Evolutionary conservation across 1,140 invertebrate genomes (phyloP), one percentile per base, ranked within the genome.

Genomic region (Ericerus pela): DNA sequence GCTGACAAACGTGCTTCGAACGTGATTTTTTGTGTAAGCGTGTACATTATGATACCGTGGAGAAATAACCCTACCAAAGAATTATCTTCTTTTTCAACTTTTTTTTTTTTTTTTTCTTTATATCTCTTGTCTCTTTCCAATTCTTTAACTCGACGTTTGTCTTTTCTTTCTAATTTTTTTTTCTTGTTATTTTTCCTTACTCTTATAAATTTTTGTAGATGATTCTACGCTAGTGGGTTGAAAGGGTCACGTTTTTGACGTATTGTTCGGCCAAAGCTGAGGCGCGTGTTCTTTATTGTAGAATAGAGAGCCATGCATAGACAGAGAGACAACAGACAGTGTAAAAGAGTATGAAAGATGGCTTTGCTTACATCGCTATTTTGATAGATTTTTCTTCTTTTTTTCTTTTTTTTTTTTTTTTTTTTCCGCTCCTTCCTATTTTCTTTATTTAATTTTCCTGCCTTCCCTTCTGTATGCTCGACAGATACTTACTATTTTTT

Each of bases 31-130:
- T 18, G n/a, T n/a, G 16, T 47, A 47, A 47, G 41, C 41, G 41
- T 47, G 41, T 47, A 47, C 41, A 24, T 47, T 47, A 47, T 47
- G 41, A 47, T 47, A 47, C 41, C 41, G 41, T 47, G 41, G 41
- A 47, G 41, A 47, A 47, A 47, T 47, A 47, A 47, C 41, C 41
- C 26, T 47, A 47, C 41, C 41, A 47, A 47, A 18, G 26, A 47
- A 47, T 47, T 47, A 47, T 47, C 8, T n/a, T 47, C 26, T 47
- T 47, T 41, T 47, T 47, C 26, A 2, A 18, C 41, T 47, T 47
- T 47, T 24, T 24, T 47, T 24, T 47, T 22, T 10, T 33, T n/a
- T n/a, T n/a, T n/a, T n/a, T n/a, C n/a, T n/a, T n/a, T n/a, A n/a
- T n/a, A n/a, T n/a, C n/a, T n/a, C n/a, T n/a, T n/a, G n/a, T n/a